These are phyloP conservation scores for Coilia nasus DNA, from an alignment of 2,797 vertebrate genomes.

Conservation along the genomic window DNA sequence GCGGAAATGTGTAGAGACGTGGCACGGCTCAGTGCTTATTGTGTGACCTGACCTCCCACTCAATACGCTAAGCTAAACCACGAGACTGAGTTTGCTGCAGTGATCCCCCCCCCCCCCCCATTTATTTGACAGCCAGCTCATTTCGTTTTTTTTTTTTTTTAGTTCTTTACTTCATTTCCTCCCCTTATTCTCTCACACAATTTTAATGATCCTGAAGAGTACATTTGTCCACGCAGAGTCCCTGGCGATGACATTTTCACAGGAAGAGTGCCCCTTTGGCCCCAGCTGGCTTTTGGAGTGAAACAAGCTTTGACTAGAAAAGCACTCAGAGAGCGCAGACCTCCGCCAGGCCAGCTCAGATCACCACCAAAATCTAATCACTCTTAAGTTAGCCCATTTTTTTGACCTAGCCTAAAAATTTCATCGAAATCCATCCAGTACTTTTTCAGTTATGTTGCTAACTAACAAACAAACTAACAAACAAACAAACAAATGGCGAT, in stretches of 20 bases:
- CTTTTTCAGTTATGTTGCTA: too few relatives aligned
- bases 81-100: not conserved
- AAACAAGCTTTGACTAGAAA: not conserved
- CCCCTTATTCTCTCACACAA: not conserved
- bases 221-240: not conserved
- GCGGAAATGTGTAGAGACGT: not conserved
- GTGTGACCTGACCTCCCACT: not conserved
- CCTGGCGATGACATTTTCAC: slow-evolving; percentile 2
- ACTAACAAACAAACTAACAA: too few relatives aligned
- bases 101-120: not conserved
- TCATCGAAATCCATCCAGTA: too few relatives aligned
- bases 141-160: not conserved
- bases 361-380: too few relatives aligned
- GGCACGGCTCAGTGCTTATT: not conserved
- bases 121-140: not conserved
- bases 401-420: too few relatives aligned
- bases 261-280: not conserved
- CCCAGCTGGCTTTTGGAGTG: not conserved
- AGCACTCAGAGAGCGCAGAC: too few relatives aligned
- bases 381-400: too few relatives aligned
- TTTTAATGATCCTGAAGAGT: slow-evolving; percentile 9
- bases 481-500: too few relatives aligned
- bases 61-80: not conserved
- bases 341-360: too few relatives aligned
- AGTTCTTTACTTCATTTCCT: not conserved